A percentile compares a stretch with the other conserved stretches of the same genome.
These are phyloP conservation scores for Callipepla californica DNA, from an alignment of 2,113 vertebrate genomes.

Conservation along the genomic window DNA sequence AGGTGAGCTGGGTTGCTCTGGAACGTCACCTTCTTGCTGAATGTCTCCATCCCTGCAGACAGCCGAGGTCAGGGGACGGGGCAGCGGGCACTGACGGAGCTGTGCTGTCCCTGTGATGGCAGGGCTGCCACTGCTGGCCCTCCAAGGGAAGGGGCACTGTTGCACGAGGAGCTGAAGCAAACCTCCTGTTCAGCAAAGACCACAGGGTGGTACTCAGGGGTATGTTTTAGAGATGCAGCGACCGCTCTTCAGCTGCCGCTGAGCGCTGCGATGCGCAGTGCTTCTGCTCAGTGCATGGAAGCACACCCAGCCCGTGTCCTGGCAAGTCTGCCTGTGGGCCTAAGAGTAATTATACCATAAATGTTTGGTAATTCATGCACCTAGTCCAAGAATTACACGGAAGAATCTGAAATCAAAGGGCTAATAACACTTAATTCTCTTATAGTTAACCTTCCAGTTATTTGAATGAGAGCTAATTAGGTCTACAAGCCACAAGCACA, in stretches of 20 bases:
- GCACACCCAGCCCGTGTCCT: not conserved
- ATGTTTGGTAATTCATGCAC: constrained; percentile 57
- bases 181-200: not conserved
- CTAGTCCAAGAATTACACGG: constrained; percentile 29
- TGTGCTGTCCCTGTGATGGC: too few species aligned
- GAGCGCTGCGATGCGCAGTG: not conserved
- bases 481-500: constrained; percentile 49
- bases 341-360: constrained; percentile 43
- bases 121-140: too few species aligned
- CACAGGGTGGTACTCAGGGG: not conserved
- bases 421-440: constrained; percentile 65
- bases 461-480: constrained; percentile 64
- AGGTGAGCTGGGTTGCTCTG: not conserved
- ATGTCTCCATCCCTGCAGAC: too few species aligned
- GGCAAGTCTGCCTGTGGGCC: constrained; percentile 39
- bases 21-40: too few species aligned
- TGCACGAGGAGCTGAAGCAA: not conserved
- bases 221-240: not conserved
- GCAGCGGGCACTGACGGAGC: too few species aligned
- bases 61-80: too few species aligned
- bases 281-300: constrained; percentile 20
- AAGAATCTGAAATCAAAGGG: constrained; percentile 59
- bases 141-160: not conserved
- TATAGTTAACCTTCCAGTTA: constrained; percentile 56
- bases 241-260: not conserved